phyloP scores from a whole-genome alignment of 2,888 invertebrate species.

The Tenthredo amoena region DNA sequence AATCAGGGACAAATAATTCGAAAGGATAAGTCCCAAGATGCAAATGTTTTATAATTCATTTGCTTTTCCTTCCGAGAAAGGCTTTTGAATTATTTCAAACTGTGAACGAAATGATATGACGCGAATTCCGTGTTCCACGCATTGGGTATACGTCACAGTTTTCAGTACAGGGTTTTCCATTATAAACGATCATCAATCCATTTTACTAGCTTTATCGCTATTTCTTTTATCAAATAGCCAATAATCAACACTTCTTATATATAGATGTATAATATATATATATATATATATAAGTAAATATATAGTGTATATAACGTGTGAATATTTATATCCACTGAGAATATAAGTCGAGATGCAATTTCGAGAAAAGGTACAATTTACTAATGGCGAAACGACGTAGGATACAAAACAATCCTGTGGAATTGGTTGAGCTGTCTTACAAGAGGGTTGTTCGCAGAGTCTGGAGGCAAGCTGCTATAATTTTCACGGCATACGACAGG shows the following conservation, averaged over 20 bases:
- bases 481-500: not conserved
- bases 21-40: not conserved
- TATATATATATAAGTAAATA: not conserved
- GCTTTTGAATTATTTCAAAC: slow-evolving; percentile 4
- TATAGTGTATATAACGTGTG: not conserved
- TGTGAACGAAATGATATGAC: not conserved
- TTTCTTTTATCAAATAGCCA: not conserved
- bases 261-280: not conserved
- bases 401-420: not conserved
- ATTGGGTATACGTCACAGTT: not conserved
- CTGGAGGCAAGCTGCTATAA: not conserved
- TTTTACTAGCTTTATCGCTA: not conserved
- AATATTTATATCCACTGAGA: not conserved
- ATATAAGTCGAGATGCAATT: slow-evolving; percentile 1
- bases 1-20: not conserved
- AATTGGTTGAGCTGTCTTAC: not conserved
- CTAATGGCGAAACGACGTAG: not conserved
- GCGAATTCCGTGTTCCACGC: not conserved
- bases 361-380: slow-evolving; percentile 1
- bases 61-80: not conserved
- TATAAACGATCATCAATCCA: not conserved
- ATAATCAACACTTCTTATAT: not conserved
- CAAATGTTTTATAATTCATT: not conserved
- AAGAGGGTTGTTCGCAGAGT: not conserved
- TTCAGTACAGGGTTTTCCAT: slow-evolving; percentile 22